phyloP scores from a whole-genome alignment of 2,113 vertebrate species.

The Morphnarchus princeps region DNA sequence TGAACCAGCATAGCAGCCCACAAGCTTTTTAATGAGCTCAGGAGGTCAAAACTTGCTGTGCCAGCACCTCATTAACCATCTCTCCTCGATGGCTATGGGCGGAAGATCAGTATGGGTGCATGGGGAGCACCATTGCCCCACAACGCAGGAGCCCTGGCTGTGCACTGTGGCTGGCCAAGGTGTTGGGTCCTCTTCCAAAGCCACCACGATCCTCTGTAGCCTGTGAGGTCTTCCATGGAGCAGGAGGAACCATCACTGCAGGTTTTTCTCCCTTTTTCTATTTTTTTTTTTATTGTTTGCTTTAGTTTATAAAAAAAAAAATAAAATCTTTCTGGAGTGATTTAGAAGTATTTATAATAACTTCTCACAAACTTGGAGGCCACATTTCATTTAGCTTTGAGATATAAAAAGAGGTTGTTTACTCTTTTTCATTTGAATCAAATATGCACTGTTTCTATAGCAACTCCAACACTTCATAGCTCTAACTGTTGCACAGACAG shows the following conservation, averaged over 20 bases:
- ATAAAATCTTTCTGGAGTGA: background rate
- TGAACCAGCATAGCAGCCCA: background rate
- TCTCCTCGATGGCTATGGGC: accelerated
- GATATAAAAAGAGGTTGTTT: constrained; percentile 30
- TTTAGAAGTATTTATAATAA: background rate
- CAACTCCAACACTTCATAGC: constrained; percentile 27
- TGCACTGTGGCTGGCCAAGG: accelerated
- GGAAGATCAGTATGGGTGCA: no score
- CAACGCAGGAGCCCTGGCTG: background rate
- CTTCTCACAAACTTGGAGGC: background rate
- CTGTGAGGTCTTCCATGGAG: background rate
- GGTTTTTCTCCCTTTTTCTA: background rate
- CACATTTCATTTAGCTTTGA: constrained; percentile 6
- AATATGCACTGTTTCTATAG: constrained; percentile 46
- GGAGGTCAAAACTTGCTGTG: background rate
- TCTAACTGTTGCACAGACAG: constrained; percentile 1
- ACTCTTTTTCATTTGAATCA: constrained; percentile 27
- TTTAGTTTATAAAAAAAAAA: background rate
- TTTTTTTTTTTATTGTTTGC: background rate
- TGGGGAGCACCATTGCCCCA: background rate
- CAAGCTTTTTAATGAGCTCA: background rate
- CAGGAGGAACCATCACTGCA: background rate
- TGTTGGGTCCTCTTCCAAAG: background rate
- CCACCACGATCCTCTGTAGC: accelerated
- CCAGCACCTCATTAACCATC: background rate